Evolutionary conservation across 2,888 invertebrate genomes (phyloP).

Genomic region (Volucella zonaria): DNA sequence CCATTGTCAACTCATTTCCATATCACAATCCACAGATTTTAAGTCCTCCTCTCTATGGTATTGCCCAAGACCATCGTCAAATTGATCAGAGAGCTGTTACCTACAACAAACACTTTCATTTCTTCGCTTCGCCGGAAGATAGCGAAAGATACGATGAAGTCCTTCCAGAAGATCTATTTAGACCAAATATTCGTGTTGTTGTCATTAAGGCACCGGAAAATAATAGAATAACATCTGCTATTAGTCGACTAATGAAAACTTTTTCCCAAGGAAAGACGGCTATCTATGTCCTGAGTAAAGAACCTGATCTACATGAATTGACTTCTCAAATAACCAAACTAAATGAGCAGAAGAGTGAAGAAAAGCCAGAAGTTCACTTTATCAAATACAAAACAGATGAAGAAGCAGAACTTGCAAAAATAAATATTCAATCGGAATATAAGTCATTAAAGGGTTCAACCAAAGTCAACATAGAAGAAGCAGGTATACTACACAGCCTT

Average conservation of each 20-base stretch:
- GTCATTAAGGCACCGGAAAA: constrained; percentile 81
- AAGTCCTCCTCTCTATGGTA: background rate
- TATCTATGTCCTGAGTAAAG: constrained; percentile 77
- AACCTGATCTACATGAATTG: constrained; percentile 78
- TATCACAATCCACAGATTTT: constrained; percentile 15
- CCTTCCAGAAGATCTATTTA: constrained; percentile 65
- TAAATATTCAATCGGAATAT: constrained; percentile 81
- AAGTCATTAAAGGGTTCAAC: constrained; percentile 80
- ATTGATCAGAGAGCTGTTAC: background rate
- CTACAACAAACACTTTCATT: constrained; percentile 32
- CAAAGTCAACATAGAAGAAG: constrained; percentile 79
- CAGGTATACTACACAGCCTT: constrained; percentile 78
- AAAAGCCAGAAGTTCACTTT: constrained; percentile 82
- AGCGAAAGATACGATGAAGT: constrained; percentile 21
- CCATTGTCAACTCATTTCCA: constrained; percentile 7
- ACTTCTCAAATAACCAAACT: constrained; percentile 87
- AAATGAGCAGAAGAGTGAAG: constrained; percentile 77
- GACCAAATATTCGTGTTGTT: constrained; percentile 79
- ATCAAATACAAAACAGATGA: constrained; percentile 82
- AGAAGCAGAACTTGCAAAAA: constrained; percentile 81
- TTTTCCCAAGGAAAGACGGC: constrained; percentile 79
- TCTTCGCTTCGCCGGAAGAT: constrained; percentile 33
- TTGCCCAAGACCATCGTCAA: constrained; percentile 1
- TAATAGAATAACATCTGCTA: constrained; percentile 78
- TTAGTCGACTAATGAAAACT: constrained; percentile 77